Conservation (phyloP, 2,888 invertebrate species). For the Steinernema carpocapsae region DNA sequence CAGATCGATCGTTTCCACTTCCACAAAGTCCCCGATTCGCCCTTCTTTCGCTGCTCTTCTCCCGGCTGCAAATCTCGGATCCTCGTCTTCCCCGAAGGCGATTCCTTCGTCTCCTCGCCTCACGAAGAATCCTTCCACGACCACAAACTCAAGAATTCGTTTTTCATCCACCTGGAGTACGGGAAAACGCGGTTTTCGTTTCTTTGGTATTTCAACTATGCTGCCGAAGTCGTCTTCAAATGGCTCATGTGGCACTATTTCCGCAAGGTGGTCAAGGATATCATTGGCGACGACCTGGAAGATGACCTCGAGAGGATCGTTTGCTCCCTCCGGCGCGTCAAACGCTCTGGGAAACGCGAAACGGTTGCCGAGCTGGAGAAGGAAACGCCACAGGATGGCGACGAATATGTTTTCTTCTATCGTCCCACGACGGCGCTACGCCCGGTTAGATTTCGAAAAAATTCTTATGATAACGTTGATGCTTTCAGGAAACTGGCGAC, state of each 20-base stretch:
- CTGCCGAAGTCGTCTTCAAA: not conserved
- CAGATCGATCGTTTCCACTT: conserved; percentile 22
- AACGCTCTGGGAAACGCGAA: not conserved
- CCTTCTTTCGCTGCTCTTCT: conserved; percentile 11
- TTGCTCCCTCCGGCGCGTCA: not conserved
- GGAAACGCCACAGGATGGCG: not conserved
- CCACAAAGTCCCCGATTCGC: not conserved
- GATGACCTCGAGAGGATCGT: not conserved
- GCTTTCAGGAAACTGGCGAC: conserved; percentile 23
- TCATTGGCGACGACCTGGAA: not conserved
- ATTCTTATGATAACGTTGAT: not conserved
- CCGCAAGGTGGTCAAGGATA: not conserved
- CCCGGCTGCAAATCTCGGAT: conserved; percentile 12
- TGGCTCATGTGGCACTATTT: not conserved
- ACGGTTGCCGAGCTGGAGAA: not conserved
- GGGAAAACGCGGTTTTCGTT: not conserved
- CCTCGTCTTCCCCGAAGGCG: not conserved
- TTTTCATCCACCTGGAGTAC: conserved; percentile 4
- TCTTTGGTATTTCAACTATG: conserved; percentile 15
- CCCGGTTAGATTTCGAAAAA: not conserved
- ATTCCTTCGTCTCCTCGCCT: not conserved
- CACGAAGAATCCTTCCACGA: not conserved
- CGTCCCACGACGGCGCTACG: not conserved
- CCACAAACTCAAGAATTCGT: not conserved
- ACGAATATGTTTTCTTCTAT: conserved; percentile 30